Evolutionary conservation across 1,140 invertebrate species (phyloP).

Genomic region (Galleria mellonella): DNA sequence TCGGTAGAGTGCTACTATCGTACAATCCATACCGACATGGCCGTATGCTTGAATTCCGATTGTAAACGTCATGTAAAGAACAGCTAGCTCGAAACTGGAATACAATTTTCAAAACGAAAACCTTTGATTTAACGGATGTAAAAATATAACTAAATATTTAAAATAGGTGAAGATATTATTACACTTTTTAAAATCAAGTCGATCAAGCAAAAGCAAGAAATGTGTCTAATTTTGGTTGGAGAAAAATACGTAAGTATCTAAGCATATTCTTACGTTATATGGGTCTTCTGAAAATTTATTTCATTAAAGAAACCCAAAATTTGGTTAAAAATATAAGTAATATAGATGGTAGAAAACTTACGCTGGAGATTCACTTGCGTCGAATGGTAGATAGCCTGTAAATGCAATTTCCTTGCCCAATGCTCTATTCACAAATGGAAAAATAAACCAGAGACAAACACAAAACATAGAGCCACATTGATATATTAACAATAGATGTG

Average conservation of each 20-base stretch:
- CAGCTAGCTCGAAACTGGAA: conserved; percentile 40
- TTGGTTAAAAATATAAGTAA: too few relatives aligned
- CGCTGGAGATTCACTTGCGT: conserved; percentile 24
- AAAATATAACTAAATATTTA: too few relatives aligned
- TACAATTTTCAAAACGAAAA: neutral
- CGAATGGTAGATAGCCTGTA: conserved; percentile 49
- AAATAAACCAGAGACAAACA: conserved; percentile 25
- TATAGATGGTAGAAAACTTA: conserved; percentile 28
- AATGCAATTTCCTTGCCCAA: conserved; percentile 30
- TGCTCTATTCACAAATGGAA: conserved; percentile 32
- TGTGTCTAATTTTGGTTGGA: too few relatives aligned
- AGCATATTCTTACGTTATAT: too few relatives aligned
- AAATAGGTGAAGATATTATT: too few relatives aligned
- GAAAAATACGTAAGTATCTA: too few relatives aligned
- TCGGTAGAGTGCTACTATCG: conserved; percentile 40
- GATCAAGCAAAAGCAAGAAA: too few relatives aligned
- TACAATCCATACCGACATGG: conserved; percentile 50
- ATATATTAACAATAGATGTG: conserved; percentile 27
- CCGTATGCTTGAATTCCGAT: conserved; percentile 40
- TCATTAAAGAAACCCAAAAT: too few relatives aligned
- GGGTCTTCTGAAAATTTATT: too few relatives aligned
- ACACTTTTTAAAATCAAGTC: too few relatives aligned
- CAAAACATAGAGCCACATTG: conserved; percentile 22
- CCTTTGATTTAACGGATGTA: too few relatives aligned
- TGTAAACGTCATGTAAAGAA: conserved; percentile 27